Base-by-base conservation (phyloP, 2,888 invertebrate genomes). In the Sepioteuthis lessoniana region DNA sequence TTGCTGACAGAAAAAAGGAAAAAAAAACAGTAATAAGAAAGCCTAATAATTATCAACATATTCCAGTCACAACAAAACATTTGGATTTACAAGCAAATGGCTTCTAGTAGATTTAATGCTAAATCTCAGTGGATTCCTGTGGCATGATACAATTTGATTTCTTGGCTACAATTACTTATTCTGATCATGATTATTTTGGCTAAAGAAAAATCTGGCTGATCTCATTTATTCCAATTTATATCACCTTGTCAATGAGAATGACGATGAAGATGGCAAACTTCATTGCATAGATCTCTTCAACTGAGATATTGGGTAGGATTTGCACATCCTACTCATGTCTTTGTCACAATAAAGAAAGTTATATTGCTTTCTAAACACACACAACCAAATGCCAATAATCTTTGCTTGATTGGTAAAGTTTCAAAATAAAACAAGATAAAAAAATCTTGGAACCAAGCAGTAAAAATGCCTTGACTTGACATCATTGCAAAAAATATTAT, bases 321-420 rank as follows among this genome's bases (percentile, higher is more conserved):
- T 76, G n/a, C n/a, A 13, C n/a, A 16, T 13, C 1, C 3, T n/a
- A n/a, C n/a, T 35, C n/a, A 76, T n/a, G n/a, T 1, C 16, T 13
- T 76, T 76, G 76, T 76, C 16, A 76, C n/a, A 76, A n/a, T 76
- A 76, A 76, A 76, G n/a, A n/a, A 60, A 60, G 31, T 60, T 60
- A 25, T 60, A 60, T 60, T 60, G 60, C 31, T 60, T 60, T 31
- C 60, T n/a, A 76, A n/a, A 35, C 76, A 35, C n/a, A n/a, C 76
- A n/a, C n/a, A n/a, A 76, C n/a, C 76, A 76, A 16, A 76, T 76
- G 16, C n/a, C n/a, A n/a, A 76, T 76, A 76, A 76, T n/a, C 76
- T 76, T 76, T 76, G 76, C n/a, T n/a, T 76, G 76, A 76, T 76
- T 76, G n/a, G 76, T 76, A 76, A 35, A 76, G 31, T 76, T 76